These are phyloP conservation scores for Neodiprion fabricii DNA, from an alignment of 1,140 invertebrate species.

Conservation along the genomic window DNA sequence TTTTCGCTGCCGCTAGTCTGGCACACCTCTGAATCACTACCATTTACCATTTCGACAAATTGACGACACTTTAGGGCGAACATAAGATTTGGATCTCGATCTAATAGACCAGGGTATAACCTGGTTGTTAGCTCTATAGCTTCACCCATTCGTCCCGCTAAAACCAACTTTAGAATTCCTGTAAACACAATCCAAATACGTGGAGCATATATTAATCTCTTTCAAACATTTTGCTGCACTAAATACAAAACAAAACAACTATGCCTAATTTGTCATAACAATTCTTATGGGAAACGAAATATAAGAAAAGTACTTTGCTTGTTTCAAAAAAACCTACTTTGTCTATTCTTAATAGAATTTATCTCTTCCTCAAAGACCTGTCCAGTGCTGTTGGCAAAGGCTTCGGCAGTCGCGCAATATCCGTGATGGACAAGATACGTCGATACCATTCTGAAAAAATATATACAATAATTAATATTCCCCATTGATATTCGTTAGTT, in stretches of 20 bases:
- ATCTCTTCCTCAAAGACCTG: slow-evolving; percentile 93
- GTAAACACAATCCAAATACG: slow-evolving; percentile 38
- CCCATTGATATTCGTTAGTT: background rate
- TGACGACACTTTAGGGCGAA: slow-evolving; percentile 97
- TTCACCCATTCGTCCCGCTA: slow-evolving; percentile 92
- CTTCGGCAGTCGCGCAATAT: slow-evolving; percentile 94
- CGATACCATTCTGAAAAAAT: slow-evolving; percentile 85
- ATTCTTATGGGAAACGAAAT: background rate
- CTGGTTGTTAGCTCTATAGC: slow-evolving; percentile 89
- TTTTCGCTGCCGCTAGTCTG: slow-evolving; percentile 59
- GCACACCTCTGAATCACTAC: slow-evolving; percentile 76
- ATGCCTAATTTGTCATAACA: background rate
- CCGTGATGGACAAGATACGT: slow-evolving; percentile 98
- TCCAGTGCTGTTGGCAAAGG: slow-evolving; percentile 91
- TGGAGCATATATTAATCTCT: background rate
- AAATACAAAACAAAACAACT: slow-evolving; percentile 10
- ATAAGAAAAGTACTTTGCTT: background rate
- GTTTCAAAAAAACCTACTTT: slow-evolving; percentile 74
- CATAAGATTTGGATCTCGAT: slow-evolving; percentile 87
- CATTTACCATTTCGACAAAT: slow-evolving; percentile 95
- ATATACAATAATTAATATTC: slow-evolving; percentile 17
- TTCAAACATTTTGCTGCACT: slow-evolving; percentile 14
- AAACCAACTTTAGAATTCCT: slow-evolving; percentile 93
- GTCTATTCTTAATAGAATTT: slow-evolving; percentile 94
- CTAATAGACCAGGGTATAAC: slow-evolving; percentile 89